Base-by-base conservation (phyloP, 2,113 vertebrate genomes). In the Antigone vipio region DNA sequence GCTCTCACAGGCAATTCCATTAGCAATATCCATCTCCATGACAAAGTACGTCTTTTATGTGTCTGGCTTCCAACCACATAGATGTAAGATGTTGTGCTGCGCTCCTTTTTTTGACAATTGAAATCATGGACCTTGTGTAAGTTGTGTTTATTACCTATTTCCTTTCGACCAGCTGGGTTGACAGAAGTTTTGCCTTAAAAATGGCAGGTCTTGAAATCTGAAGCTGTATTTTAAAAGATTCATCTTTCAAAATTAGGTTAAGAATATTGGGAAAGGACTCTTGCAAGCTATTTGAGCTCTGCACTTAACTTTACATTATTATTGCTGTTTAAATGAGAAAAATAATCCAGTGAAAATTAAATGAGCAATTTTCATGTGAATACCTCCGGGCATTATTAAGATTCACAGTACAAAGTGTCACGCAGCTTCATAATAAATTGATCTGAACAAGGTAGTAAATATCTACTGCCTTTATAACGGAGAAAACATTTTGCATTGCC, bases 361-460 rank as follows among this genome's bases (percentile, higher is more conserved):
- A 96, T 93, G 53, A 92, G 30, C 66, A 13, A 47, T 78, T 82
- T 97, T 84, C 69, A 84, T 78, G 5, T 88, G 82, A 88, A 96
- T 50, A 76, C 89, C 93, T 76, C 12, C 19, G 20, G 74, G 93
- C 73, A 69, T 56, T 89, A 83, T 89, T 94, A 80, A 91, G 53
- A 92, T 90, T 88, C 75, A 80, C 18, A 55, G n/a, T 63, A 72
- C 11, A 24, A 82, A 81, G 38, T 76, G 40, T 85, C 81, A 80
- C 62, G 78, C 47, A 92, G 75, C 23, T 87, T 90, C 95, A 85
- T 78, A 95, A 95, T 81, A 96, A 95, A 96, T 63, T 81, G 55
- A 93, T 91, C 95, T 92, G 82, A 97, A 94, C 60, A 67, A 95
- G 45, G 72, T 92, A 91, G 81, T 73, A 96, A 97, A 95, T 96